These are phyloP conservation scores for Brachyptera putata DNA, from an alignment of 2,888 invertebrate species.

Conservation along the genomic window DNA sequence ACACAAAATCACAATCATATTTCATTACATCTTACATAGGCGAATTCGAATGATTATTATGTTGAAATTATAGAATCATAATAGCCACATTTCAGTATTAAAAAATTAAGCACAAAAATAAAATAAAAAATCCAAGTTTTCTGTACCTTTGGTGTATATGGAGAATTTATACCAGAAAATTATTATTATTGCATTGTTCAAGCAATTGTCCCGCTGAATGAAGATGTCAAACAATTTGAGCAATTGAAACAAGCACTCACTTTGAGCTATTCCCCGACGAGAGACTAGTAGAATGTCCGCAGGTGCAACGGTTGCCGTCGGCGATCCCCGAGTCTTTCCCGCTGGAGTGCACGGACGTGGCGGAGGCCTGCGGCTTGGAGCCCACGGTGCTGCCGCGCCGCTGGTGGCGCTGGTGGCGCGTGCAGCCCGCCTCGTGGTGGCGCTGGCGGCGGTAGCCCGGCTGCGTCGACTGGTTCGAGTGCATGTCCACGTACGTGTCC, in stretches of 20 bases:
- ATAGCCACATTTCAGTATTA: too few relatives aligned
- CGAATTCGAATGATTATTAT: too few relatives aligned
- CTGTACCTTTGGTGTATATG: too few relatives aligned
- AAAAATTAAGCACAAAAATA: too few relatives aligned
- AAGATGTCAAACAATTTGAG: not conserved
- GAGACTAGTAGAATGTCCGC: constrained; percentile 61
- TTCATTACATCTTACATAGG: too few relatives aligned
- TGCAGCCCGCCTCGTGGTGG: constrained; percentile 35
- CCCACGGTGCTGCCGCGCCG: constrained; percentile 35
- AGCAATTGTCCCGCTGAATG: too few relatives aligned
- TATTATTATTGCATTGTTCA: too few relatives aligned
- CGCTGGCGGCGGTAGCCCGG: constrained; percentile 28
- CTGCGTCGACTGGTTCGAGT: constrained; percentile 32
- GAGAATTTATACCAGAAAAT: too few relatives aligned
- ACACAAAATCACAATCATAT: too few relatives aligned
- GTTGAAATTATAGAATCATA: too few relatives aligned
- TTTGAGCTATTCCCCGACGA: constrained; percentile 68
- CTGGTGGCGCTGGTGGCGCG: constrained; percentile 35
- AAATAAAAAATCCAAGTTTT: too few relatives aligned
- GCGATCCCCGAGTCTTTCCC: constrained; percentile 78
- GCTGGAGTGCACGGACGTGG: constrained; percentile 76
- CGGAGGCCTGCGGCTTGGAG: constrained; percentile 54
- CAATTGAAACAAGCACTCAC: constrained; percentile 48
- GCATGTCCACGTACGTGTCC: constrained; percentile 38
- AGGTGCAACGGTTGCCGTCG: constrained; percentile 54